These are phyloP conservation scores for Agriopis leucophaearia DNA, from an alignment of 2,888 invertebrate species.

Conservation along the genomic window DNA sequence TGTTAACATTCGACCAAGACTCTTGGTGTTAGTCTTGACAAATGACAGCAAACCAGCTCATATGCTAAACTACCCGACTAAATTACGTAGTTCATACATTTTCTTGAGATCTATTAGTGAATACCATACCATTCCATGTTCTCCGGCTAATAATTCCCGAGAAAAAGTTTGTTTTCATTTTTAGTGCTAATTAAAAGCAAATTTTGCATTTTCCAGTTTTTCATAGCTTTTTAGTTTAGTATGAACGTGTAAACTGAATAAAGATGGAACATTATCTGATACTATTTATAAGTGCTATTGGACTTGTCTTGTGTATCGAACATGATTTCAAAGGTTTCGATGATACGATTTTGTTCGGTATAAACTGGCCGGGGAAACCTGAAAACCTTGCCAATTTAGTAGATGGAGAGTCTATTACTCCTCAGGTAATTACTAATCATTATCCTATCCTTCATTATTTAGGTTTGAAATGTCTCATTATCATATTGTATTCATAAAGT, in stretches of 20 bases:
- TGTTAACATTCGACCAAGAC: no score
- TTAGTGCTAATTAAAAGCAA: background rate
- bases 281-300: conserved; percentile 58
- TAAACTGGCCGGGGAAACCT: conserved; percentile 90
- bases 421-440: conserved; percentile 55
- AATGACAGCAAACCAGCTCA: conserved; percentile 77
- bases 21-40: conserved; percentile 52
- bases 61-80: conserved; percentile 43
- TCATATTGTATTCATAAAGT: background rate
- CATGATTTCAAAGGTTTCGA: conserved; percentile 93
- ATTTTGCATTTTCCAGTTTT: conserved; percentile 8
- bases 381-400: conserved; percentile 59
- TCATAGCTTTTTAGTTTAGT: conserved; percentile 19
- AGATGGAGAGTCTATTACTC: conserved; percentile 59
- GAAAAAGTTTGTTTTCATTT: conserved; percentile 8
- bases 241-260: conserved; percentile 50
- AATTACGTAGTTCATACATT: conserved; percentile 35
- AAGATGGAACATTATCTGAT: conserved; percentile 64
- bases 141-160: background rate
- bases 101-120: background rate
- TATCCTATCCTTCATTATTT: background rate
- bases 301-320: conserved; percentile 65
- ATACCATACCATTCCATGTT: background rate
- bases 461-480: background rate
- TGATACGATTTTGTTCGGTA: conserved; percentile 92